Percentiles rank a stretch among this genome's conserved stretches.
phyloP scores from a whole-genome alignment of 2,888 invertebrate species.

The Mermis nigrescens region DNA sequence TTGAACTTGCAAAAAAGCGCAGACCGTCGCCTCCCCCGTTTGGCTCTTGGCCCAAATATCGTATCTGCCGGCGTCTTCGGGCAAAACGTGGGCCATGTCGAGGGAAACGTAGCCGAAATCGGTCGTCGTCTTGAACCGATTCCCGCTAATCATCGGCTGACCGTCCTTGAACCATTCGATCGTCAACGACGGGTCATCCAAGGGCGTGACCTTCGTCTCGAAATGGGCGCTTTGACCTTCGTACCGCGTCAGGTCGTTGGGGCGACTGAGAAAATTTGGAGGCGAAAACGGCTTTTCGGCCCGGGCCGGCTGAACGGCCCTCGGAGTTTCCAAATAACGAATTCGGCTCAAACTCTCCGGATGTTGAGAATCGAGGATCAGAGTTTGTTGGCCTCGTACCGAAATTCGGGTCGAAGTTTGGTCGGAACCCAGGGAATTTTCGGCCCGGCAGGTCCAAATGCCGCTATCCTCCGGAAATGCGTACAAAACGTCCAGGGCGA shows the following conservation, averaged over 20 bases:
- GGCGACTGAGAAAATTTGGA: conserved; percentile 26
- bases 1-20: conserved; percentile 22
- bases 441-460: conserved; percentile 52
- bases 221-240: conserved; percentile 62
- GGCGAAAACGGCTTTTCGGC: conserved; percentile 18
- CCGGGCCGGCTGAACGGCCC: conserved; percentile 10
- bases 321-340: conserved; percentile 29
- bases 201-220: conserved; percentile 75
- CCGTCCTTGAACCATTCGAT: conserved; percentile 58
- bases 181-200: conserved; percentile 66
- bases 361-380: conserved; percentile 23
- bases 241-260: conserved; percentile 25
- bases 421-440: conserved; percentile 76
- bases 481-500: conserved; percentile 79
- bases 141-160: conserved; percentile 24
- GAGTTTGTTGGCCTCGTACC: conserved; percentile 46
- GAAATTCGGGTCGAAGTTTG: conserved; percentile 58
- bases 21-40: conserved; percentile 18
- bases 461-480: conserved; percentile 87
- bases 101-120: conserved; percentile 82
- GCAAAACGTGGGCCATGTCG: conserved; percentile 66
- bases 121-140: conserved; percentile 22
- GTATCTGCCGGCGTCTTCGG: conserved; percentile 71
- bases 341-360: conserved; percentile 27
- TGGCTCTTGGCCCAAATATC: conserved; percentile 43